These are phyloP conservation scores for Tipula unca DNA, from an alignment of 2,888 invertebrate genomes.

Conservation along the genomic window DNA sequence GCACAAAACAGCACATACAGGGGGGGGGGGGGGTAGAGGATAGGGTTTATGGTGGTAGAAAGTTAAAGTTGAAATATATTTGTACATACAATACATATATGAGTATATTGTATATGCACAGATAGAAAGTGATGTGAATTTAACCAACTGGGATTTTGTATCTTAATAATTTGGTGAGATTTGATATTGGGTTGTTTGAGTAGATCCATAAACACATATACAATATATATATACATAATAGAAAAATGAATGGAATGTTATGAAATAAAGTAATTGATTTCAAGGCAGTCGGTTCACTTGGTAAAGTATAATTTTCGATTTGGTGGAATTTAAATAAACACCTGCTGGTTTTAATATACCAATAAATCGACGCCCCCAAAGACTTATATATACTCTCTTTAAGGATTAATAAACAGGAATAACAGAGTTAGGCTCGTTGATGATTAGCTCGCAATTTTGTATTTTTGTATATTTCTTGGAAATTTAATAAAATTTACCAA, in stretches of 20 bases:
- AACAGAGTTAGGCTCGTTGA: too few species aligned
- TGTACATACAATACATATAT: not conserved
- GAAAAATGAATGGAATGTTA: not conserved
- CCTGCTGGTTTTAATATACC: too few species aligned
- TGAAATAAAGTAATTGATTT: not conserved
- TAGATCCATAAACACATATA: not conserved
- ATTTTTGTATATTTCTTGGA: too few species aligned
- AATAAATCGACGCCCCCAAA: too few species aligned
- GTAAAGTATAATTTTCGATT: not conserved
- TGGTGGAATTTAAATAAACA: too few species aligned
- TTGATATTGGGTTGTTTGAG: not conserved
- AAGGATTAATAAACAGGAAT: too few species aligned
- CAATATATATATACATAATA: not conserved
- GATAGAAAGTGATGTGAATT: not conserved
- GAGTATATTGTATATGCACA: not conserved
- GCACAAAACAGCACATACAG: not conserved
- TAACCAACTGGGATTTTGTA: not conserved
- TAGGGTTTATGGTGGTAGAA: not conserved
- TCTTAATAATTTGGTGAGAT: not conserved
- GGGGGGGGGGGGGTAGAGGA: not conserved
- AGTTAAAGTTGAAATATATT: not conserved
- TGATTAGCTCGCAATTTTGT: too few species aligned
- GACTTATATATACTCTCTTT: too few species aligned
- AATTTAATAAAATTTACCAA: too few species aligned
- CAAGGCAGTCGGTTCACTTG: not conserved